phyloP scores from a whole-genome alignment of 2,113 vertebrate genomes.

The Rhea americana region DNA sequence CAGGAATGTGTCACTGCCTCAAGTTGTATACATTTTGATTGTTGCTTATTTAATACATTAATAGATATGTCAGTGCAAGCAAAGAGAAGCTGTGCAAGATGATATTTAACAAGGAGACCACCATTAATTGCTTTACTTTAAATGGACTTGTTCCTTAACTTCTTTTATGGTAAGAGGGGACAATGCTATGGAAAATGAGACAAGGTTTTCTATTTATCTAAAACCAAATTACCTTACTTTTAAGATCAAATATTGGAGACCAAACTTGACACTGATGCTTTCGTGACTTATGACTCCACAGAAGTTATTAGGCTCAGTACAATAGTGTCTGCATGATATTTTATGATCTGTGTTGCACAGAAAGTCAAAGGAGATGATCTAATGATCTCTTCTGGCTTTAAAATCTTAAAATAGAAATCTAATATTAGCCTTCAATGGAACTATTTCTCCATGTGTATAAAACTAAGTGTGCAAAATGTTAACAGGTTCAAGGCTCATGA shows the following conservation, averaged over 20 bases:
- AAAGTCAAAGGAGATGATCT: conserved; percentile 20
- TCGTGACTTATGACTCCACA: not conserved
- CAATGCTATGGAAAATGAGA: not conserved
- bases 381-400: not conserved
- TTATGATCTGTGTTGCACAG: not conserved
- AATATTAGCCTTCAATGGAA: not conserved
- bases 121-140: not conserved
- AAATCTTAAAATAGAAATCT: not conserved
- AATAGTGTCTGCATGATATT: not conserved
- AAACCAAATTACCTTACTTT: not conserved
- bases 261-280: not conserved
- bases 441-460: not conserved
- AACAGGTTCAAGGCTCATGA: not conserved
- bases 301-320: not conserved
- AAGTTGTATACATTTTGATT: not conserved
- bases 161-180: not conserved
- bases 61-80: not conserved
- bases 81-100: not conserved
- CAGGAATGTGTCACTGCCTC: not conserved
- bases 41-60: not conserved
- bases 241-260: not conserved
- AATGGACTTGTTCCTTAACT: not conserved
- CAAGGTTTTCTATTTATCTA: not conserved
- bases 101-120: not conserved
- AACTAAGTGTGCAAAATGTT: not conserved